Evolutionary conservation across 2,888 invertebrate species (phyloP).

Genomic region (Muscina levida): DNA sequence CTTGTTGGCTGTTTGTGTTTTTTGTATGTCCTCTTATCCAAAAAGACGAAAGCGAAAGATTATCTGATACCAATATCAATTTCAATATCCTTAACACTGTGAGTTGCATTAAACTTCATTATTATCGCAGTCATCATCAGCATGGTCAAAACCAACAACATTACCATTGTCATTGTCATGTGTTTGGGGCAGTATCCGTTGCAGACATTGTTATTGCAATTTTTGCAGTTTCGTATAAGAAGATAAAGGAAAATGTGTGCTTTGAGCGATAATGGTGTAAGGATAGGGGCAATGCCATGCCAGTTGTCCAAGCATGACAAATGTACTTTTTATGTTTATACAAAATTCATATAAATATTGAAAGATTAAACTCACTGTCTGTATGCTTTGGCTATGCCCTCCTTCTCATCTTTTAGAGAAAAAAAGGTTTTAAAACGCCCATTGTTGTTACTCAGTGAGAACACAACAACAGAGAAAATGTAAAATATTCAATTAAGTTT

Average conservation of each 20-base stretch:
- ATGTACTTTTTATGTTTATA: background rate
- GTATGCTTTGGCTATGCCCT: constrained; percentile 75
- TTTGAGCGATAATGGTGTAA: no score
- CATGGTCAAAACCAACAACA: no score
- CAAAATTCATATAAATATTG: background rate
- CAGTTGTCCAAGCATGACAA: constrained; percentile 19
- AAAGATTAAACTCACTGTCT: constrained; percentile 71
- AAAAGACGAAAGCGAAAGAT: constrained; percentile 75
- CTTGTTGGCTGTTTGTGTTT: constrained; percentile 71
- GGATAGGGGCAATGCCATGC: no score
- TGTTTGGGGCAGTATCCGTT: no score
- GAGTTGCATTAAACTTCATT: constrained; percentile 70
- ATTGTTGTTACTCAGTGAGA: constrained; percentile 74
- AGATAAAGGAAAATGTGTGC: no score
- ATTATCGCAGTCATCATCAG: no score
- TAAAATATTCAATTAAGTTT: background rate
- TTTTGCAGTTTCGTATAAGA: no score
- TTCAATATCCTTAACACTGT: constrained; percentile 76
- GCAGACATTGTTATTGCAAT: no score
- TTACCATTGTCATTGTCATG: no score
- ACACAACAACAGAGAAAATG: background rate
- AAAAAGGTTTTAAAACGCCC: constrained; percentile 76
- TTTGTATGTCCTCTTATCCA: constrained; percentile 72
- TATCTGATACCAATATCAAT: constrained; percentile 78
- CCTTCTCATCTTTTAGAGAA: constrained; percentile 74